Evolutionary conservation across 2,113 vertebrate genomes (phyloP), one percentile per base, ranked within the genome.

Genomic region (Vulpes lagopus): DNA sequence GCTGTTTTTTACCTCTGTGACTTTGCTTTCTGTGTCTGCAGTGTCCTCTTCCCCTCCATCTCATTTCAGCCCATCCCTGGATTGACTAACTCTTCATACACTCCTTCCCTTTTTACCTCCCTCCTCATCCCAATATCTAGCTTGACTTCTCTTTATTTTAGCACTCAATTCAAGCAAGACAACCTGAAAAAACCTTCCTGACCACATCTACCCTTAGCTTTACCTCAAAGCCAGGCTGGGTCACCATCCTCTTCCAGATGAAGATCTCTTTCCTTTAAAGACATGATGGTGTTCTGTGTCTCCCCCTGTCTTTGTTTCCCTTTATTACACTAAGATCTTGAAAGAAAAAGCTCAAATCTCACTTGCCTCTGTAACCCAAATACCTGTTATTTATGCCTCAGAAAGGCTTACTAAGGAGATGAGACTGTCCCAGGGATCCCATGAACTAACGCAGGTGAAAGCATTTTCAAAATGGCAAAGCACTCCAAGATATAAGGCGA

Each of bases 381-480:
- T 35, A 12, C 2, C 64, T 94, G 14, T 30, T 71, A 84, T 17
- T 60, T 55, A 59, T 9, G 88, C 57, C 20, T 49, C 35, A 65
- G 30, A 51, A 92, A 89, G 60, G 1, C 64, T 80, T 43, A 20
- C 43, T 35, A 22, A 55, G 8, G 22, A 55, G 15, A 64, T 15
- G 32, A 82, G 23, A n/a, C 76, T 65, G 55, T 87, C 91, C 60
- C 62, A 62, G 51, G 76, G 35, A 90, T 43, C 30, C 65, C 0
- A 1, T 23, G 32, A 65, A 93, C 73, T 67, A 87, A 86, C 43
- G 5, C 53, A 64, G 38, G 80, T 27, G 49, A 79, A 55, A 65
- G 55, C 84, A 79, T 83, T 92, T 94, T 92, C 81, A 76, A 83
- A 82, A 87, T 87, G 81, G 51, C 65, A 43, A 35, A 79, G 73